These are phyloP conservation scores for Eumeta japonica DNA, from an alignment of 1,140 invertebrate species.

Conservation along the genomic window DNA sequence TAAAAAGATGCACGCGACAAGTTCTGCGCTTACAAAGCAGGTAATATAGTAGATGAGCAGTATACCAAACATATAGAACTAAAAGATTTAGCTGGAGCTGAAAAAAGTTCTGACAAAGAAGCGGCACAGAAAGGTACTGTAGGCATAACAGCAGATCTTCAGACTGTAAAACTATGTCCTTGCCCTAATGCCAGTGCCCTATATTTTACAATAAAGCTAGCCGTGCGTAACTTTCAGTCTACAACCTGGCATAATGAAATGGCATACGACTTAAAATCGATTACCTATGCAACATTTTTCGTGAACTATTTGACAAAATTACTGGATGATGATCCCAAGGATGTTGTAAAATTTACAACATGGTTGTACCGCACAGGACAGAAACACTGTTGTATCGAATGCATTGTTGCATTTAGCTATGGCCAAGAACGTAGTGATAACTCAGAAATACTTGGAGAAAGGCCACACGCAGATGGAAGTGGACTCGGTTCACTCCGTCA, in stretches of 20 bases:
- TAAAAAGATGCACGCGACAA: too few relatives aligned
- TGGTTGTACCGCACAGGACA: constrained; percentile 16
- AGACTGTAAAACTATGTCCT: constrained; percentile 12
- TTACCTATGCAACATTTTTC: too few relatives aligned
- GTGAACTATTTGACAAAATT: too few relatives aligned
- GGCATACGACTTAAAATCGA: too few relatives aligned
- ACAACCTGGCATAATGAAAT: too few relatives aligned
- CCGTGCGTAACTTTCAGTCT: constrained; percentile 8
- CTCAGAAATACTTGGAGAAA: constrained; percentile 11
- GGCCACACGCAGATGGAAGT: constrained; percentile 14
- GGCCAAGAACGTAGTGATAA: constrained; percentile 6
- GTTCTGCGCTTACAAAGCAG: too few relatives aligned
- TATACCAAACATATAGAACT: constrained; percentile 12
- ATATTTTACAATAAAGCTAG: constrained; percentile 10
- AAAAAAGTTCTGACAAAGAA: constrained; percentile 13
- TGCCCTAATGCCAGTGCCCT: constrained; percentile 10
- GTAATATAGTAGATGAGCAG: constrained; percentile 12
- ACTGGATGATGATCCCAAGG: too few relatives aligned
- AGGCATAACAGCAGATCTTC: constrained; percentile 12
- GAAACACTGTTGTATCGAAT: constrained; percentile 13
- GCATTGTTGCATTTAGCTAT: constrained; percentile 11
- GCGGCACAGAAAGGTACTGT: too few relatives aligned
- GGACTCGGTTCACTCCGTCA: constrained; percentile 11
- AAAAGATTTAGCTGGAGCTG: constrained; percentile 11
- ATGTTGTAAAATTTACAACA: too few relatives aligned